Conservation (phyloP, 2,888 invertebrate genomes). For the Cactoblastis cactorum region DNA sequence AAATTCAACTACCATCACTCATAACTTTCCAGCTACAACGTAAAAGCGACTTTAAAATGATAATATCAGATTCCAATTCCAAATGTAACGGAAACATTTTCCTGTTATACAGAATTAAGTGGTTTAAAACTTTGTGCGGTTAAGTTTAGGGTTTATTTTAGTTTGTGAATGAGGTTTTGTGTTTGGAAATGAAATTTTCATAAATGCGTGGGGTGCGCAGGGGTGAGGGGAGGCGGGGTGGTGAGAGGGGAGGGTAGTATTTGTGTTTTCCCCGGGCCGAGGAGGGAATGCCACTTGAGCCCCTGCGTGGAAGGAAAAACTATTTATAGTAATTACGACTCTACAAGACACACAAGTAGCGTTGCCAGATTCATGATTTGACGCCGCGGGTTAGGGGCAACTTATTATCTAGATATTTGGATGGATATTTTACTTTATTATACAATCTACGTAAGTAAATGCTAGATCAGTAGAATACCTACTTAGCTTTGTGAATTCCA, state of each 20-base stretch:
- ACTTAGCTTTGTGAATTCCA: too few relatives aligned
- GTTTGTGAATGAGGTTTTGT: constrained; percentile 40
- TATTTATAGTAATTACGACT: constrained; percentile 64
- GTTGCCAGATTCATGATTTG: constrained; percentile 1
- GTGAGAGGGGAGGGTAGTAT: constrained; percentile 38
- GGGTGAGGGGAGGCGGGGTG: constrained; percentile 25
- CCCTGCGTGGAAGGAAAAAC: constrained; percentile 56
- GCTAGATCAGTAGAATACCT: too few relatives aligned
- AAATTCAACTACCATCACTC: constrained; percentile 60
- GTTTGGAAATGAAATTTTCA: constrained; percentile 77
- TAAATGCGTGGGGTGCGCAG: constrained; percentile 49
- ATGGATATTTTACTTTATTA: background rate
- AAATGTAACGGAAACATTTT: constrained; percentile 38
- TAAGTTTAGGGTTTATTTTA: constrained; percentile 63
- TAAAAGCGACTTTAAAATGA: constrained; percentile 44
- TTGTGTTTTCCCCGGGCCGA: constrained; percentile 64
- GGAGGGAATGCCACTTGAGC: constrained; percentile 56
- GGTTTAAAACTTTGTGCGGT: constrained; percentile 58
- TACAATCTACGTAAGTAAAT: background rate
- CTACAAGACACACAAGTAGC: constrained; percentile 22
- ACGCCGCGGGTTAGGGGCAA: background rate
- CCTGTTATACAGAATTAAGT: constrained; percentile 49
- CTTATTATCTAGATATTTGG: background rate
- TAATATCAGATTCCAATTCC: constrained; percentile 50
- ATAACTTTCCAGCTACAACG: constrained; percentile 33